Base-by-base conservation (phyloP, 2,113 vertebrate genomes). In the Ictidomys tridecemlineatus region DNA sequence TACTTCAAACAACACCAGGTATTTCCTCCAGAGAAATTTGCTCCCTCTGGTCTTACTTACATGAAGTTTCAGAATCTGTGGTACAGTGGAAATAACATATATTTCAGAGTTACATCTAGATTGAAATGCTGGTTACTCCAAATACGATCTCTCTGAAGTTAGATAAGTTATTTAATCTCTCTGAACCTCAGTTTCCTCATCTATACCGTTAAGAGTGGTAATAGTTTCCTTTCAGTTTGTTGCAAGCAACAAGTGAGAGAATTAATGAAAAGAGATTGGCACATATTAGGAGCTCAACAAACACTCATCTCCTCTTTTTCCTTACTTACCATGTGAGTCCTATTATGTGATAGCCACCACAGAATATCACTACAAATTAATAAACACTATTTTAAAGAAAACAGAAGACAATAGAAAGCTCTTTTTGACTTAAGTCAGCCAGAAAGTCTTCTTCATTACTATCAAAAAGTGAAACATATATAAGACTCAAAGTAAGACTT, bases 401-500 rank as follows among this genome's bases (percentile, higher is more conserved):
- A 39, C 6, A 70, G 94, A 69, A 74, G 13, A 88, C 34, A 72
- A 4, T 30, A 24, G 28, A 89, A 79, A 24, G 1, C 16, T 69
- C 14, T 63, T 61, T 83, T 72, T 28, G 56, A 91, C 63, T 45
- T 96, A 67, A 91, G 45, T 32, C 32, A 78, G 34, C 5, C 56
- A 92, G 51, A 20, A 77, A 91, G 51, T 65, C 7, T 70, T 80
- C 53, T 48, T 48, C 11, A 34, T 93, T 95, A 67, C 51, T 83
- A 42, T 20, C 51, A 92, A 85, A 94, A 84, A 10, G 0, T 37
- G 42, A 83, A 80, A 28, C 42, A 83, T 5, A 85, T 30, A 1
- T 69, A 34, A 79, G 80, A 65, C 26, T 82, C 94, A 85, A 82
- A 37, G 22, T 85, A 87, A 78, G 76, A 76, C n/a, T 76, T 88